These are phyloP conservation scores for Drosophila paulistorum DNA, from an alignment of 1,140 invertebrate genomes.

Conservation along the genomic window DNA sequence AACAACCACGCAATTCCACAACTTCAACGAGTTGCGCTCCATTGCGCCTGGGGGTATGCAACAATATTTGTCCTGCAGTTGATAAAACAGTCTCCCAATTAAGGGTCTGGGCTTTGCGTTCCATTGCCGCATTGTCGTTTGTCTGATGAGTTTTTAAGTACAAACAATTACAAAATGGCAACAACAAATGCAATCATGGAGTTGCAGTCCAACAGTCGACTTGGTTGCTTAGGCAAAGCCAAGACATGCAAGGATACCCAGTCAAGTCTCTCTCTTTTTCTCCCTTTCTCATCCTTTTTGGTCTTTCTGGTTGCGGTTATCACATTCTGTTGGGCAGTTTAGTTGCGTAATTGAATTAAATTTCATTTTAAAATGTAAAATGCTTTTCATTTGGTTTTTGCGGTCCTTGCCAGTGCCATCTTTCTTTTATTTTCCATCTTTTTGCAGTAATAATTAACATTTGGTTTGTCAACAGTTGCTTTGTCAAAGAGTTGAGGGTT, in stretches of 20 bases:
- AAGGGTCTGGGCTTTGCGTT: slow-evolving; percentile 1
- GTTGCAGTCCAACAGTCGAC: slow-evolving; percentile 16
- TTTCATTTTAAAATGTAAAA: slow-evolving; percentile 67
- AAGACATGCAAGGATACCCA: not conserved
- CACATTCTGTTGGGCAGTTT: slow-evolving; percentile 65
- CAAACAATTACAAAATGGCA: slow-evolving; percentile 69
- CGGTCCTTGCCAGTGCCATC: slow-evolving; percentile 24
- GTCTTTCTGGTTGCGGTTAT: slow-evolving; percentile 55
- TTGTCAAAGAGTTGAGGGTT: not conserved
- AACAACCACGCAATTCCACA: slow-evolving; percentile 32
- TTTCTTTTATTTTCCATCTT: slow-evolving; percentile 27
- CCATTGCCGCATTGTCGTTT: slow-evolving; percentile 68
- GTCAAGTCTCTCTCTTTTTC: not conserved
- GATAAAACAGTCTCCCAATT: slow-evolving; percentile 48
- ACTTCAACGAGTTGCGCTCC: slow-evolving; percentile 44
- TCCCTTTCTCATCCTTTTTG: slow-evolving; percentile 1
- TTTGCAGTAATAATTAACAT: slow-evolving; percentile 57
- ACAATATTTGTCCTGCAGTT: slow-evolving; percentile 61
- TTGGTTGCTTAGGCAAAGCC: slow-evolving; percentile 29
- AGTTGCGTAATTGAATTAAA: slow-evolving; percentile 75
- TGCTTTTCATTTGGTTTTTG: slow-evolving; percentile 54
- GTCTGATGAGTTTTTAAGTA: slow-evolving; percentile 81
- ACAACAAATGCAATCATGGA: slow-evolving; percentile 52
- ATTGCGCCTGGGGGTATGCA: slow-evolving; percentile 55
- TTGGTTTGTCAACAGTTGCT: slow-evolving; percentile 40